Percentiles rank a stretch among this genome's conserved stretches.
These are phyloP conservation scores for Belonocnema kinseyi DNA, from an alignment of 1,140 invertebrate genomes.

Conservation along the genomic window DNA sequence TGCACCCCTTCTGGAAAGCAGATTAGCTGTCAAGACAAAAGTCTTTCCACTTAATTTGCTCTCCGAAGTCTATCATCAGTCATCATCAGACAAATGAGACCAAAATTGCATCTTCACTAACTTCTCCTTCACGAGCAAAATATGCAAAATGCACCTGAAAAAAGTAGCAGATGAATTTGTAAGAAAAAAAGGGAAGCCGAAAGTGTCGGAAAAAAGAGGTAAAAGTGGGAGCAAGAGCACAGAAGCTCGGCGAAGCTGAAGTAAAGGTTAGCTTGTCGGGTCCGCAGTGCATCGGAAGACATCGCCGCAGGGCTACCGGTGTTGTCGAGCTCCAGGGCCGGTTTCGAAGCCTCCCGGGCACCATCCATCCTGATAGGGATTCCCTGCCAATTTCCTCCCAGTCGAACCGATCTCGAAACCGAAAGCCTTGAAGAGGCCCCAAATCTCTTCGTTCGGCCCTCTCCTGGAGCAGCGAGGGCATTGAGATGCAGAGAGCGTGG, in stretches of 20 bases:
- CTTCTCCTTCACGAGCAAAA: not conserved
- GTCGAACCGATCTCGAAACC: not conserved
- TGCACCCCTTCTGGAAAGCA: too few species aligned
- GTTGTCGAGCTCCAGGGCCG: constrained; percentile 65
- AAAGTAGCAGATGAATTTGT: constrained; percentile 12
- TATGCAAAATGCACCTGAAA: not conserved
- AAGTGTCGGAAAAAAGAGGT: constrained; percentile 24
- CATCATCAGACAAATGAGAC: not conserved
- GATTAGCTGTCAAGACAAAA: too few species aligned
- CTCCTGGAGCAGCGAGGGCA: constrained; percentile 56
- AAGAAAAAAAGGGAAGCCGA: not conserved
- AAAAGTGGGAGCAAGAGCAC: constrained; percentile 12
- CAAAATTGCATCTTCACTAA: not conserved
- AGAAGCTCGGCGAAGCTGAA: constrained; percentile 15
- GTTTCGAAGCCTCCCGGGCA: constrained; percentile 50
- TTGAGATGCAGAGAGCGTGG: constrained; percentile 76
- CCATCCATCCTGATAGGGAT: constrained; percentile 50
- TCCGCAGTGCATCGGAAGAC: constrained; percentile 64
- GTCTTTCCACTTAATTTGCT: too few species aligned
- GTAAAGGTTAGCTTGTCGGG: constrained; percentile 27
- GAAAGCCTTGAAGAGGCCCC: constrained; percentile 41
- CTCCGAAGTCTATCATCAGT: too few species aligned
- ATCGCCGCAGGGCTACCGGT: constrained; percentile 71
- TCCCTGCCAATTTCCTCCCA: not conserved
- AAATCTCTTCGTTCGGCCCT: constrained; percentile 59